Percentiles rank a stretch among this genome's conserved stretches.
Evolutionary conservation across 2,888 invertebrate genomes (phyloP).

Genomic region (Cephalotes varians): DNA sequence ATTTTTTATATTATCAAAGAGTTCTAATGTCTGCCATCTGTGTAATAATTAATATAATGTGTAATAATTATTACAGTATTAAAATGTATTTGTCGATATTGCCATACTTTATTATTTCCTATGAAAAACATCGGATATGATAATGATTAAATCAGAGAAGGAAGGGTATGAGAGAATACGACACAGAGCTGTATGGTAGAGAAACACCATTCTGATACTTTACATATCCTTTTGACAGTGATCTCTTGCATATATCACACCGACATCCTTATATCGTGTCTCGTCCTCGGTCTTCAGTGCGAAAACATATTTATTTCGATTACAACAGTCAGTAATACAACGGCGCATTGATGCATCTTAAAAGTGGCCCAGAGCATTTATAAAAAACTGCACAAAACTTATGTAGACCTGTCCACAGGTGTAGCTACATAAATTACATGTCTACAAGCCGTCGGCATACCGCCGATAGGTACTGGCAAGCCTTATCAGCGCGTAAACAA

Average conservation of each 20-base stretch:
- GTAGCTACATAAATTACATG: slow-evolving; percentile 24
- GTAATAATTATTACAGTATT: slow-evolving; percentile 10
- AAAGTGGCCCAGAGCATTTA: slow-evolving; percentile 12
- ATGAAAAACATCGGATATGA: neutral
- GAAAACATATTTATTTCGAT: slow-evolving; percentile 16
- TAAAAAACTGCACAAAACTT: slow-evolving; percentile 33
- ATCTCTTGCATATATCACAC: slow-evolving; percentile 22
- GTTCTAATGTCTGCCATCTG: neutral
- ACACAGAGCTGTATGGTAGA: slow-evolving; percentile 20
- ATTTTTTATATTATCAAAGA: neutral
- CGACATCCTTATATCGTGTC: slow-evolving; percentile 8
- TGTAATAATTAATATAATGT: neutral
- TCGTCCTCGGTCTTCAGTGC: neutral
- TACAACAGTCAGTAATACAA: slow-evolving; percentile 28
- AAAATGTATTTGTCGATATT: neutral
- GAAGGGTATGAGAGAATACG: slow-evolving; percentile 20
- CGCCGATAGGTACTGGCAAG: slow-evolving; percentile 3
- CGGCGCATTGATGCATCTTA: neutral
- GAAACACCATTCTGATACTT: slow-evolving; percentile 43
- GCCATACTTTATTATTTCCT: neutral
- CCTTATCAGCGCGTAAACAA: slow-evolving; percentile 12
- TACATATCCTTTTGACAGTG: slow-evolving; percentile 29
- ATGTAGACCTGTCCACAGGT: neutral
- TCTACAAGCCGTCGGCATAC: slow-evolving; percentile 4
- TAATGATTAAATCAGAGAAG: neutral